Conservation (phyloP, 2,113 vertebrate genomes). For the Melanerpes formicivorus region DNA sequence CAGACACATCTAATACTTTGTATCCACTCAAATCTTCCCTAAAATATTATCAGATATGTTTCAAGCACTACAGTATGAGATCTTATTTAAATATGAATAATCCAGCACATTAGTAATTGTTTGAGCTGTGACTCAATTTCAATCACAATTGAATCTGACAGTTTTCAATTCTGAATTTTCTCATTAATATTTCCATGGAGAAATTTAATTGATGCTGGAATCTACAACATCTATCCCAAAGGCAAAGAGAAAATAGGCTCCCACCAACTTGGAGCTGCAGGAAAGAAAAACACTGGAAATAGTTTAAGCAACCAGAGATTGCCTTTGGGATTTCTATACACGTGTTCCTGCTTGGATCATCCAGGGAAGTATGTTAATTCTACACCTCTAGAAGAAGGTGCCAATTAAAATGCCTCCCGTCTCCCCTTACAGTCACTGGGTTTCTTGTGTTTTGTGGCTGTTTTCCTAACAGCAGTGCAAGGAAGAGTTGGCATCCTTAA, state of each 20-base stretch:
- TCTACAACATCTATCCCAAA: neutral
- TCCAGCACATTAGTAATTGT: neutral
- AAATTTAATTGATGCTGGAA: neutral
- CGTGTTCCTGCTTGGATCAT: neutral
- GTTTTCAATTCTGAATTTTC: neutral
- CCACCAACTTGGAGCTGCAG: neutral
- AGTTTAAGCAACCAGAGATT: neutral
- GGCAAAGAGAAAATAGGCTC: neutral
- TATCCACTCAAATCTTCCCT: neutral
- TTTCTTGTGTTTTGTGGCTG: neutral
- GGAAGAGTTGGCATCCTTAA: neutral
- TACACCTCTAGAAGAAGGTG: neutral
- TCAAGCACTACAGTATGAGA: neutral
- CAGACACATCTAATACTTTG: neutral
- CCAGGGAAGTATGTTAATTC: neutral
- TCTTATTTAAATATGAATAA: neutral
- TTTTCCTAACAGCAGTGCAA: neutral
- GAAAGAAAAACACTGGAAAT: neutral
- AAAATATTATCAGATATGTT: neutral
- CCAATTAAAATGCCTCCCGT: neutral
- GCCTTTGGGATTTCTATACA: neutral
- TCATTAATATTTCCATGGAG: neutral
- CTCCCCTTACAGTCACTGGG: neutral
- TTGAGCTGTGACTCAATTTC: neutral
- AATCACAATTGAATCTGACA: neutral